A percentile compares a stretch with the other conserved stretches of the same genome.
Conservation (phyloP, 2,797 vertebrate species). For the Australoheros facetus region DNA sequence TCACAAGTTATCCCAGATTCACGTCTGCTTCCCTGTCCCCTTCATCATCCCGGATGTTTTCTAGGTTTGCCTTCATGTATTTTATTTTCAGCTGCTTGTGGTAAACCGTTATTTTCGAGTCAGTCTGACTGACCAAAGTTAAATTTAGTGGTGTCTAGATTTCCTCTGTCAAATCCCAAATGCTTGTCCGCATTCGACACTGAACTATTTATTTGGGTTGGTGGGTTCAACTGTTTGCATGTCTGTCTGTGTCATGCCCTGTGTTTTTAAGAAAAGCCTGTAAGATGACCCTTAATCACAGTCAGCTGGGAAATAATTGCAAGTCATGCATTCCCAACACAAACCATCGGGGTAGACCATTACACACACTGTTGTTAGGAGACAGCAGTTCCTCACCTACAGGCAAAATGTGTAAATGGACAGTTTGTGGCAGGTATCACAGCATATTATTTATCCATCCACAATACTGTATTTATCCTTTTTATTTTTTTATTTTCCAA, state of each 20-base stretch:
- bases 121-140: not conserved
- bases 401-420: conserved; percentile 50
- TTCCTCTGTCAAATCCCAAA: not conserved
- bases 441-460: conserved; percentile 63
- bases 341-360: conserved; percentile 51
- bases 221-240: conserved; percentile 4
- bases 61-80: conserved; percentile 20
- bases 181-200: not conserved
- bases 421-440: conserved; percentile 37
- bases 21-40: conserved; percentile 32
- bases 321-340: conserved; percentile 74
- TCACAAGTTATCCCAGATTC: conserved; percentile 36
- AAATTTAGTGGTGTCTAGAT: not conserved
- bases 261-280: conserved; percentile 72
- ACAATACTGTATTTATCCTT: conserved; percentile 59
- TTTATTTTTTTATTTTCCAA: conserved; percentile 16
- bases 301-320: conserved; percentile 83
- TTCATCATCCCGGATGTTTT: conserved; percentile 25
- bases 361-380: conserved; percentile 63
- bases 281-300: conserved; percentile 81
- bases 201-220: conserved; percentile 9
- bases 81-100: conserved; percentile 16
- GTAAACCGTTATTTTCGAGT: conserved; percentile 19
- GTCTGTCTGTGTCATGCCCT: not conserved
- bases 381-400: conserved; percentile 41